Evolutionary conservation across 1,140 invertebrate genomes (phyloP), one percentile per base, ranked within the genome.

Genomic region (Carcinoscorpius rotundicauda): DNA sequence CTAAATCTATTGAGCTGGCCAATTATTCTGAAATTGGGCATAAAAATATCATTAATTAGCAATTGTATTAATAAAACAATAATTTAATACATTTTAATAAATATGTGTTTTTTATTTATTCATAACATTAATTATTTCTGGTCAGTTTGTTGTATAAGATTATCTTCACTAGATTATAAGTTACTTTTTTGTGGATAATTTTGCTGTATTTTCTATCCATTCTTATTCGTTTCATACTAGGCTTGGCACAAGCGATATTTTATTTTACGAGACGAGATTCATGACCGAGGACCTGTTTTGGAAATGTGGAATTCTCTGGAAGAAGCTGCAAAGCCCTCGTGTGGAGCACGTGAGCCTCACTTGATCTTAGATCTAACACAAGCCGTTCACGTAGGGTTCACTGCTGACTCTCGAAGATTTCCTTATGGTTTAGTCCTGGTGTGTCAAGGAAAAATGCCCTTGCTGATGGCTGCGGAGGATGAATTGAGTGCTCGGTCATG

Each of bases 221-320:
- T 29, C 29, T 2, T 29, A 29, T 29, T 29, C 29, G 29, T 58
- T 65, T 6, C 9, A 64, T 61, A 51, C 49, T 53, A 72, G 71
- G 69, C 71, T 10, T 72, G 71, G 70, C 70, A 72, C 57, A 67
- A 68, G 10, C 55, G 71, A 9, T 72, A 68, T 59, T 71, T 72
- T 57, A 66, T 72, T 3, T 66, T 72, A 4, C 60, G 71, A 51
- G 71, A 72, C 58, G 65, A 70, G 49, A 67, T 63, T 55, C 58
- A 61, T 10, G 67, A 70, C n/a, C 60, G 68, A 5, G 61, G 61
- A 0, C 63, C 71, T 5, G 59, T 62, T 10, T 58, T 72, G 52
- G 69, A 72, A 59, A 71, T 72, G 71, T 71, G 66, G 61, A 51
- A 62, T 6, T 67, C 65, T 29, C 64, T 71, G 52, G 65, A 66